A percentile compares a stretch with the other conserved stretches of the same genome.
Conservation (phyloP, 2,888 invertebrate species). For the Thumatha senex region DNA sequence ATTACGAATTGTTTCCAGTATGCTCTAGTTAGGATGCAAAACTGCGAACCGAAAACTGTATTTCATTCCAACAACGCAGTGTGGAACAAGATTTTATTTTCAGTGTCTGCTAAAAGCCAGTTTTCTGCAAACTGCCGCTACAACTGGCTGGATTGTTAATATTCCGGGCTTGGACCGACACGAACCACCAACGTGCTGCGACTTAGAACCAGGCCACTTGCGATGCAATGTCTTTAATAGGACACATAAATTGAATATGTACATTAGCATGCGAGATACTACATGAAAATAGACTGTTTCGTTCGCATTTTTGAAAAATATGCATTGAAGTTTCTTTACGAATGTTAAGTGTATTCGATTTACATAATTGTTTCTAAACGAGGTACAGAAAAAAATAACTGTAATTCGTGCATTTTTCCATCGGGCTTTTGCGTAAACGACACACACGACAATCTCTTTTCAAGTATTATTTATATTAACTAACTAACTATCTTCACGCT, state of each 20-base stretch:
- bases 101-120: constrained; percentile 63
- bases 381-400: no score
- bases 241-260: constrained; percentile 68
- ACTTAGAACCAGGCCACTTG: constrained; percentile 33
- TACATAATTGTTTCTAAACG: not conserved
- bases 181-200: constrained; percentile 44
- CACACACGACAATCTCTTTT: no score
- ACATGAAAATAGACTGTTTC: constrained; percentile 34
- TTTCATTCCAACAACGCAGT: constrained; percentile 42
- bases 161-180: constrained; percentile 53
- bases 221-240: constrained; percentile 72
- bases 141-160: constrained; percentile 52
- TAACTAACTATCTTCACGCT: no score
- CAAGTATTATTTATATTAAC: no score
- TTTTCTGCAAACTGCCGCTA: constrained; percentile 49
- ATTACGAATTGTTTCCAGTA: not conserved
- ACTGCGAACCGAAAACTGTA: constrained; percentile 34
- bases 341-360: not conserved
- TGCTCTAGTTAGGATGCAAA: constrained; percentile 31
- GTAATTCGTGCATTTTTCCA: no score
- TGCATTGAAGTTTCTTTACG: not conserved
- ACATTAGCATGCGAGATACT: constrained; percentile 52
- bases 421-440: no score
- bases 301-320: constrained; percentile 6
- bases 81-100: constrained; percentile 51